Conservation (phyloP, 2,797 vertebrate genomes). For the Falco berigora region DNA sequence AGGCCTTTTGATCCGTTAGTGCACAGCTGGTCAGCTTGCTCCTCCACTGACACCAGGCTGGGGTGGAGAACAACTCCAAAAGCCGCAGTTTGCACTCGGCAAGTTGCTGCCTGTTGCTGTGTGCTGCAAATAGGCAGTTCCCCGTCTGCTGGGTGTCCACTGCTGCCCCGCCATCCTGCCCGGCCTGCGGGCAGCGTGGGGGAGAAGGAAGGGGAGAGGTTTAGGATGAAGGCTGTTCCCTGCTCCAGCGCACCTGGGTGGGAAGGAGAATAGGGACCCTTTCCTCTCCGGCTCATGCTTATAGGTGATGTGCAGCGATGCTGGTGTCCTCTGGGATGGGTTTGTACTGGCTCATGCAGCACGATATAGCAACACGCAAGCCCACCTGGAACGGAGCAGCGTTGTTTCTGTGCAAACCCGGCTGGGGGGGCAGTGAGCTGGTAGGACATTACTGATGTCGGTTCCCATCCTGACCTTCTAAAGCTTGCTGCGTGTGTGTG, state of each 20-base stretch:
- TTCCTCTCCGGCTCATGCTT: not conserved
- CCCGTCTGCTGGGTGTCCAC: rapidly evolving
- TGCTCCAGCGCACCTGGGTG: not conserved
- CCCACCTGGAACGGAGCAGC: not conserved
- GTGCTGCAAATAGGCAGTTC: not conserved
- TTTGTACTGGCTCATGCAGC: not conserved
- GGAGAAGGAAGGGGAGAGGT: not conserved
- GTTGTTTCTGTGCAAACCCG: not conserved
- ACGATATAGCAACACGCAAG: not conserved
- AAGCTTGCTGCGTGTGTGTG: not conserved
- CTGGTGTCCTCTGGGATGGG: not conserved
- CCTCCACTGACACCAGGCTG: not conserved
- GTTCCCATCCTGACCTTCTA: not conserved
- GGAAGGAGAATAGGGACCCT: not conserved
- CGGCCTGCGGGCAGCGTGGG: rapidly evolving
- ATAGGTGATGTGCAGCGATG: rapidly evolving
- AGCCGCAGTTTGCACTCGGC: rapidly evolving
- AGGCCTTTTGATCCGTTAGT: not conserved
- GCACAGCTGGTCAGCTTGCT: not conserved
- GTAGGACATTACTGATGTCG: not conserved
- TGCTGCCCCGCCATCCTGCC: not conserved
- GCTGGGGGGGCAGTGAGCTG: not conserved
- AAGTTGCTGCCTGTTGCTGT: not conserved
- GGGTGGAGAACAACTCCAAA: not conserved
- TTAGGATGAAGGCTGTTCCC: not conserved